phyloP scores from a whole-genome alignment of 2,113 vertebrate species.

The Tenebrosternarchus preto region DNA sequence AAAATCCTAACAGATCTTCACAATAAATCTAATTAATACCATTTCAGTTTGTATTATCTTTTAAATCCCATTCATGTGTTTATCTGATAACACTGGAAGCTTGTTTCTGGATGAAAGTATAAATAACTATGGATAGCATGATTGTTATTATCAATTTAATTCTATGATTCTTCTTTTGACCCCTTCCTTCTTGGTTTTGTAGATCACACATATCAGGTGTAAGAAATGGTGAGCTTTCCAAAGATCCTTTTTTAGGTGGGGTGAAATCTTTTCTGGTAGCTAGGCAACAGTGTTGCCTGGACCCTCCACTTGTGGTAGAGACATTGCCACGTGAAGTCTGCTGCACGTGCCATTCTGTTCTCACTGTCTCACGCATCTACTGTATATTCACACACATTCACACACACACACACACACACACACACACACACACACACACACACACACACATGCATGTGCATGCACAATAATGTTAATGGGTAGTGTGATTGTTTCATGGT shows the following conservation, averaged over 20 bases:
- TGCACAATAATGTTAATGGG: slow-evolving; percentile 28
- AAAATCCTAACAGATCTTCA: slow-evolving; percentile 11
- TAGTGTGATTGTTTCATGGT: slow-evolving; percentile 32
- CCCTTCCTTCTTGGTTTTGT: neutral
- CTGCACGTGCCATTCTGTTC: slow-evolving; percentile 34
- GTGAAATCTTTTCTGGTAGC: slow-evolving; percentile 36
- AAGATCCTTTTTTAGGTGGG: slow-evolving; percentile 23
- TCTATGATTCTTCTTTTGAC: neutral
- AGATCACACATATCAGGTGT: too few relatives aligned
- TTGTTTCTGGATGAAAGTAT: slow-evolving; percentile 38
- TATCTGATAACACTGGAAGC: slow-evolving; percentile 22
- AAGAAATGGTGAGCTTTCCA: slow-evolving; percentile 22
- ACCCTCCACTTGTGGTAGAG: neutral
- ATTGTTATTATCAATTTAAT: slow-evolving; percentile 17
- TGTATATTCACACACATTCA: slow-evolving; percentile 30
- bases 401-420: slow-evolving; percentile 26
- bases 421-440: slow-evolving; percentile 20
- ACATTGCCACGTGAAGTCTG: slow-evolving; percentile 31
- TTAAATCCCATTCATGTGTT: slow-evolving; percentile 30
- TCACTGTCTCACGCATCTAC: slow-evolving; percentile 25
- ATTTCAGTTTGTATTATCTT: neutral
- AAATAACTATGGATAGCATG: slow-evolving; percentile 6
- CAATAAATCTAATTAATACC: slow-evolving; percentile 19
- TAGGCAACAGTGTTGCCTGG: slow-evolving; percentile 40
- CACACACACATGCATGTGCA: neutral